Evolutionary conservation across 2,113 vertebrate species (phyloP).

Genomic region (Silurus asotus): DNA sequence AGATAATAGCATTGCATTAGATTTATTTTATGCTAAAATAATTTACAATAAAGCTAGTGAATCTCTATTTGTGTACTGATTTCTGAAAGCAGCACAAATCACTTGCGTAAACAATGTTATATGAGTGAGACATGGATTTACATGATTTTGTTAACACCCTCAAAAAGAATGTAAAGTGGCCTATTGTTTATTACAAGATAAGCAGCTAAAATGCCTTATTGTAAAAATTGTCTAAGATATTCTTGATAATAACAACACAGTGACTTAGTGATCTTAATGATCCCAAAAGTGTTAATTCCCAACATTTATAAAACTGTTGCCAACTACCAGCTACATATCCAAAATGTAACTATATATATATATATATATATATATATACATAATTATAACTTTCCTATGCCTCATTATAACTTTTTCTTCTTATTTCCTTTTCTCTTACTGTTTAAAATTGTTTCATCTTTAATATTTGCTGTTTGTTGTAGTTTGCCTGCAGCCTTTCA

Average conservation of each 20-base stretch:
- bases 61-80: not conserved
- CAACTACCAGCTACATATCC: too few relatives aligned
- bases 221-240: not conserved
- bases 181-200: not conserved
- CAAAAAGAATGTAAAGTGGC: not conserved
- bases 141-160: not conserved
- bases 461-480: too few relatives aligned
- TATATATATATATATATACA: too few relatives aligned
- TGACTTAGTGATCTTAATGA: not conserved
- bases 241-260: not conserved
- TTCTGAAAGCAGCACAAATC: not conserved
- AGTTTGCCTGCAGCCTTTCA: too few relatives aligned
- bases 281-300: not conserved
- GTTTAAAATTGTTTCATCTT: too few relatives aligned
- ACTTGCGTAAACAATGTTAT: not conserved
- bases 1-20: not conserved
- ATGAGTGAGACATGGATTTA: not conserved
- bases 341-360: too few relatives aligned
- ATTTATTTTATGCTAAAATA: not conserved
- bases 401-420: too few relatives aligned
- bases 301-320: not conserved
- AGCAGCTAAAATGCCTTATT: not conserved
- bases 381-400: too few relatives aligned
- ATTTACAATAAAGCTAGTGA: not conserved
- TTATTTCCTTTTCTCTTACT: too few relatives aligned